A percentile compares a stretch with the other conserved stretches of the same genome.
phyloP scores from a whole-genome alignment of 2,113 vertebrate species.

The Turdus rufiventris region DNA sequence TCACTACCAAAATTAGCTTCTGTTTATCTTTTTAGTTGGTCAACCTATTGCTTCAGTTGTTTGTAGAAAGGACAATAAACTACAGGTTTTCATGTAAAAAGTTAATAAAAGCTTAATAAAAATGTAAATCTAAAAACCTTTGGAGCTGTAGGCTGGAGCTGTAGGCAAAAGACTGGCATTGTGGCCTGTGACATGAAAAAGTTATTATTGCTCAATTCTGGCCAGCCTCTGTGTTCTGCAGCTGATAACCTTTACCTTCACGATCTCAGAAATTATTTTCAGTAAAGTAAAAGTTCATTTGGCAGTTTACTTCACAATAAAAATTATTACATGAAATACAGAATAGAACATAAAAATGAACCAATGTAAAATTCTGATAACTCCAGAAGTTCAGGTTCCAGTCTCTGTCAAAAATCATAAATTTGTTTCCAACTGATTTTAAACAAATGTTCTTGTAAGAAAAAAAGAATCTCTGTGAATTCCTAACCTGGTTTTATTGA shows the following conservation, averaged over 20 bases:
- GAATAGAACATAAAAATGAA: not conserved
- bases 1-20: conserved; percentile 14
- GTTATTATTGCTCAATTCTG: not conserved
- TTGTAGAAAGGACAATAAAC: not conserved
- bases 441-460: not conserved
- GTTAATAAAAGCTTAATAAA: conserved; percentile 18
- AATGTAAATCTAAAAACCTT: conserved; percentile 29
- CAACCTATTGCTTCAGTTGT: not conserved
- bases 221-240: not conserved
- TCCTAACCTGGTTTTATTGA: not conserved
- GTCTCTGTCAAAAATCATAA: not conserved
- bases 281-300: not conserved
- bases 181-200: not conserved
- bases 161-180: not conserved
- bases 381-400: not conserved
- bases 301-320: not conserved
- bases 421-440: not conserved
- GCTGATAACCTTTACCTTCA: not conserved
- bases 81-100: conserved; percentile 3
- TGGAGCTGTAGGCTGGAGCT: not conserved
- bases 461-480: not conserved
- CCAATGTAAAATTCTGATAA: not conserved
- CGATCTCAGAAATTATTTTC: not conserved
- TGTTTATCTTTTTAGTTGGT: conserved; percentile 33
- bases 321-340: not conserved